Evolutionary conservation across 2,888 invertebrate genomes (phyloP).

Genomic region (Apamea monoglypha): DNA sequence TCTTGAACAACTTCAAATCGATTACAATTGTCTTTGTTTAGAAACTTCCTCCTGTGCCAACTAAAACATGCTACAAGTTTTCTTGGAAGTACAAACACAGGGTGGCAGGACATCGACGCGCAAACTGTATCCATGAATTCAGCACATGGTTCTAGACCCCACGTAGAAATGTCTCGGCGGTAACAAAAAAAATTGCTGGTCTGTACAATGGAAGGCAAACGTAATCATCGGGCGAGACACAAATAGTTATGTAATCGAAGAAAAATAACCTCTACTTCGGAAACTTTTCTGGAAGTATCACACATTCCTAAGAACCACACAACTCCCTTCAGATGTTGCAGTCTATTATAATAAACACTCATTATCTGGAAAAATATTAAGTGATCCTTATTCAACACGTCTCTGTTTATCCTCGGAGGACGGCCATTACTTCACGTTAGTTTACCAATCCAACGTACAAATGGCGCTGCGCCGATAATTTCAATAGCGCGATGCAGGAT

Average conservation of each 20-base stretch:
- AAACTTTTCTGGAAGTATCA: neutral
- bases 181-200: too few relatives aligned
- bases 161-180: too few relatives aligned
- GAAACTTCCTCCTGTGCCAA: too few relatives aligned
- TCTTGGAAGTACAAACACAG: neutral
- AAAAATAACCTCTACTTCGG: neutral
- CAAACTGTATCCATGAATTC: too few relatives aligned
- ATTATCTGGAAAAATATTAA: constrained; percentile 13
- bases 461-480: constrained; percentile 24
- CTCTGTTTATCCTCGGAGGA: constrained; percentile 2
- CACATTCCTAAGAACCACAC: neutral
- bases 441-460: neutral
- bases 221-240: neutral
- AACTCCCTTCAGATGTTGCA: neutral
- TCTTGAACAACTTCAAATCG: neutral
- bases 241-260: neutral
- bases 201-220: neutral
- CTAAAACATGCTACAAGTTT: neutral
- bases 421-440: neutral
- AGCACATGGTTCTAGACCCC: too few relatives aligned
- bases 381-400: constrained; percentile 23
- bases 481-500: constrained; percentile 36
- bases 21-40: neutral
- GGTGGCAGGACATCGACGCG: too few relatives aligned
- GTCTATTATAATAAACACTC: constrained; percentile 19